Evolutionary conservation across 1,140 invertebrate species (phyloP).

Genomic region (Yoshiicerus persimilis): DNA sequence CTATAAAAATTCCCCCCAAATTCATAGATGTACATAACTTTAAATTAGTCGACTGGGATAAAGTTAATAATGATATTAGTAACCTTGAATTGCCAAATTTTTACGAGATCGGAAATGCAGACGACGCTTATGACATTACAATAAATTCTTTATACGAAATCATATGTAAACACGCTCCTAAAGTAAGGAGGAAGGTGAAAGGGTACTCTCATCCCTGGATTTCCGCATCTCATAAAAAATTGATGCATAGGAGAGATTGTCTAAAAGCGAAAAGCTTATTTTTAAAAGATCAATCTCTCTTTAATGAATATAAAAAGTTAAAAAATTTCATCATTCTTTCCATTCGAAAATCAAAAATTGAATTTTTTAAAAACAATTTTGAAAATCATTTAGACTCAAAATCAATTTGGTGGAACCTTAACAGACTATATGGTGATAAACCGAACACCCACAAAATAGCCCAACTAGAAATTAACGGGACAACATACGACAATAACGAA

Average conservation of each 20-base stretch:
- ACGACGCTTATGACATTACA: neutral
- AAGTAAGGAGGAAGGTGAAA: neutral
- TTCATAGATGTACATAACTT: neutral
- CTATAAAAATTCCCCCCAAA: neutral
- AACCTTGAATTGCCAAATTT: neutral
- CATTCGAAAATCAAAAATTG: too few relatives aligned
- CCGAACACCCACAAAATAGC: neutral
- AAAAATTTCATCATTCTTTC: neutral
- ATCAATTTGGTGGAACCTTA: neutral
- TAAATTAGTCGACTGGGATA: neutral
- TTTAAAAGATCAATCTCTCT: neutral
- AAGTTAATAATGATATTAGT: neutral
- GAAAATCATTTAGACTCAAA: too few relatives aligned
- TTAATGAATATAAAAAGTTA: neutral
- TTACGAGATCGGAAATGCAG: too few relatives aligned
- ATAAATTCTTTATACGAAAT: too few relatives aligned
- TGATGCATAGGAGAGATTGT: neutral
- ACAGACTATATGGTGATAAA: neutral
- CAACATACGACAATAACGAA: neutral
- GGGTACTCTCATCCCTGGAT: neutral
- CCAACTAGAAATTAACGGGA: neutral
- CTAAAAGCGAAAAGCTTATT: too few relatives aligned
- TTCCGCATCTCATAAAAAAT: neutral
- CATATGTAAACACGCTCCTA: neutral
- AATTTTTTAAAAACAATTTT: too few relatives aligned